Evolutionary conservation across 2,888 invertebrate genomes (phyloP).

Genomic region (Drosophila lutescens): DNA sequence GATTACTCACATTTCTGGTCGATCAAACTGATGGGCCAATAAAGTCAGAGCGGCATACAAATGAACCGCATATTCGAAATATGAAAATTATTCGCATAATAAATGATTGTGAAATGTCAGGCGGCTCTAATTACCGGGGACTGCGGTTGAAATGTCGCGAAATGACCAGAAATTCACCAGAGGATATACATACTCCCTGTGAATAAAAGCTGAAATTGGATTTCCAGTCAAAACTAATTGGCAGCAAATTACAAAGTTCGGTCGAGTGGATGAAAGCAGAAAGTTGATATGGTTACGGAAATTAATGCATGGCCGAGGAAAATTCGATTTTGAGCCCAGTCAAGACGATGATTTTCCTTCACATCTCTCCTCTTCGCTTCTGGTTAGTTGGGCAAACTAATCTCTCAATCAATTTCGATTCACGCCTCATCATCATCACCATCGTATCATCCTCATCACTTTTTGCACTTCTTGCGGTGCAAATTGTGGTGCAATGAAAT

Average conservation of each 20-base stretch:
- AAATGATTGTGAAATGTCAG: conserved; percentile 57
- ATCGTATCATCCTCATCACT: not conserved
- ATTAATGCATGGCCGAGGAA: conserved; percentile 18
- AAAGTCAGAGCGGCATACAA: conserved; percentile 30
- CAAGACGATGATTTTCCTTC: conserved; percentile 6
- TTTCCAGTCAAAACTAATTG: conserved; percentile 31
- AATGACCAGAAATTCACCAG: conserved; percentile 7
- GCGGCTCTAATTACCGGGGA: conserved; percentile 45
- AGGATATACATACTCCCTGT: not conserved
- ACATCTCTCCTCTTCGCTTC: conserved; percentile 13
- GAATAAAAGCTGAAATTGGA: conserved; percentile 23
- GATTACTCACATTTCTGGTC: conserved; percentile 43
- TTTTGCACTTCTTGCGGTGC: conserved; percentile 18
- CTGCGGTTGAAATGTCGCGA: conserved; percentile 7
- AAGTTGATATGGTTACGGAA: conserved; percentile 41
- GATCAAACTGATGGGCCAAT: conserved; percentile 39
- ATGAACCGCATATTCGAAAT: conserved; percentile 15
- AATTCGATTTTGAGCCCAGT: conserved; percentile 20
- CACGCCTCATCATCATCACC: conserved; percentile 20
- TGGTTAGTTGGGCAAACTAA: conserved; percentile 33
- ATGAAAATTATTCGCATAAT: conserved; percentile 29
- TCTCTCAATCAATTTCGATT: conserved; percentile 35
- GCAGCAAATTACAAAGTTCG: conserved; percentile 34
- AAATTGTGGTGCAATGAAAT: conserved; percentile 25
- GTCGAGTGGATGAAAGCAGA: conserved; percentile 10